These are phyloP conservation scores for Hemicentrotus pulcherrimus DNA, from an alignment of 35 echinoderm and acorn worm genomes.

Conservation along the genomic window DNA sequence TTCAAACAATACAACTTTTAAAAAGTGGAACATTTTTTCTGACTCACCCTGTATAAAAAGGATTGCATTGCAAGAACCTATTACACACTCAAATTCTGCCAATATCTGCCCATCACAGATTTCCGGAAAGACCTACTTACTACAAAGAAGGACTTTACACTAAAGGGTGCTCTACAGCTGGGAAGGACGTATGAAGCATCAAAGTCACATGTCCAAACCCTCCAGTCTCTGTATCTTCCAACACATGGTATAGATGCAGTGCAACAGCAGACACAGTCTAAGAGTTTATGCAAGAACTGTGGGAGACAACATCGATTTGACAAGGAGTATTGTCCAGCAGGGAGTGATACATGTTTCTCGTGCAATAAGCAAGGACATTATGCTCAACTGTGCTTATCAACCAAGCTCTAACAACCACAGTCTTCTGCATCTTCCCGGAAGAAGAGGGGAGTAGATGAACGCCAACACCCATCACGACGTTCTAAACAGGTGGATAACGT, in stretches of 20 bases:
- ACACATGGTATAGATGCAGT: not conserved
- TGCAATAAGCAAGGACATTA: constrained; percentile 49
- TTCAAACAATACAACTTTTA: no score
- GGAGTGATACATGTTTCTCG: not conserved
- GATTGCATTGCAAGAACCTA: no score
- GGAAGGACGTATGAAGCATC: constrained; percentile 49
- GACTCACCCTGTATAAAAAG: no score
- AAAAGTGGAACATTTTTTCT: no score
- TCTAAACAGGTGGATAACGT: not conserved
- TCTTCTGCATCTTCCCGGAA: not conserved
- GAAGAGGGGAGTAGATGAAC: not conserved
- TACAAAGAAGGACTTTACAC: constrained; percentile 25
- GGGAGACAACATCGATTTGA: constrained; percentile 30
- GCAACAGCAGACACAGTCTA: not conserved
- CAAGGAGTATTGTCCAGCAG: constrained; percentile 20
- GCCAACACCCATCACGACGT: not conserved
- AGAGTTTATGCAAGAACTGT: constrained; percentile 45
- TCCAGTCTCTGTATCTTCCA: not conserved
- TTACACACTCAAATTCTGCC: no score
- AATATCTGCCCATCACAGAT: constrained; percentile 55
- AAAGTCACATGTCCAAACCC: constrained; percentile 40
- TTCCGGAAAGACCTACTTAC: constrained; percentile 49
- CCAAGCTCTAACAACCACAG: not conserved
- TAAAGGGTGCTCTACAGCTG: constrained; percentile 15
- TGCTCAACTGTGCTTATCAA: constrained; percentile 18